Evolutionary conservation across 2,797 vertebrate genomes (phyloP).

Genomic region (Alfaro cultratus): DNA sequence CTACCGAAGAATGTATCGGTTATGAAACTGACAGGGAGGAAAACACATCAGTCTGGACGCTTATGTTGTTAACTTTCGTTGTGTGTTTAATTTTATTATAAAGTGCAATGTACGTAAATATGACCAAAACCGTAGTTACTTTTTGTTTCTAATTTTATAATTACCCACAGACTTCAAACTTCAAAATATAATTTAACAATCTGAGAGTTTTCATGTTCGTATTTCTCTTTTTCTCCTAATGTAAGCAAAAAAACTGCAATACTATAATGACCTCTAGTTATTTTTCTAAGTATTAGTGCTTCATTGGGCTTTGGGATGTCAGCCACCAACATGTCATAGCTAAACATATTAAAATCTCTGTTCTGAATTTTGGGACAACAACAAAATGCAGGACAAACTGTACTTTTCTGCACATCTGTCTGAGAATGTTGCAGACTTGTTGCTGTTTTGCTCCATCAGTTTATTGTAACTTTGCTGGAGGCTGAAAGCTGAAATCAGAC

Average conservation of each 20-base stretch:
- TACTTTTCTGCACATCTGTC: slow-evolving; percentile 26
- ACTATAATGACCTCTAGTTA: background rate
- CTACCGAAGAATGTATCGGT: slow-evolving; percentile 32
- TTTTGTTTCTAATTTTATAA: background rate
- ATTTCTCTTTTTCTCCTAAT: background rate
- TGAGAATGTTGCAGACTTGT: slow-evolving; percentile 62
- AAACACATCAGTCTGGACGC: slow-evolving; percentile 19
- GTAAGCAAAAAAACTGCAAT: background rate
- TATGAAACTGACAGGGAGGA: slow-evolving; percentile 7
- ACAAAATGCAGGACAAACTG: slow-evolving; percentile 48
- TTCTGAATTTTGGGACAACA: slow-evolving; percentile 41
- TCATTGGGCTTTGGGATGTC: background rate
- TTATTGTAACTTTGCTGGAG: slow-evolving; percentile 24
- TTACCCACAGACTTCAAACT: background rate
- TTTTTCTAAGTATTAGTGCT: background rate
- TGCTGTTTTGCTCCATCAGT: slow-evolving; percentile 52
- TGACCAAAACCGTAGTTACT: background rate
- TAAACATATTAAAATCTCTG: slow-evolving; percentile 36
- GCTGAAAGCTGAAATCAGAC: slow-evolving; percentile 2
- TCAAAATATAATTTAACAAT: background rate
- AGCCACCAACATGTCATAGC: slow-evolving; percentile 1
- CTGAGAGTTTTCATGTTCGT: background rate
- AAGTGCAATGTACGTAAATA: slow-evolving; percentile 1
- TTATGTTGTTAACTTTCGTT: slow-evolving; percentile 16
- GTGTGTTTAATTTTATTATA: slow-evolving; percentile 12